These are phyloP conservation scores for Tridacna crocea DNA, from an alignment of 2,888 invertebrate species.

Conservation along the genomic window DNA sequence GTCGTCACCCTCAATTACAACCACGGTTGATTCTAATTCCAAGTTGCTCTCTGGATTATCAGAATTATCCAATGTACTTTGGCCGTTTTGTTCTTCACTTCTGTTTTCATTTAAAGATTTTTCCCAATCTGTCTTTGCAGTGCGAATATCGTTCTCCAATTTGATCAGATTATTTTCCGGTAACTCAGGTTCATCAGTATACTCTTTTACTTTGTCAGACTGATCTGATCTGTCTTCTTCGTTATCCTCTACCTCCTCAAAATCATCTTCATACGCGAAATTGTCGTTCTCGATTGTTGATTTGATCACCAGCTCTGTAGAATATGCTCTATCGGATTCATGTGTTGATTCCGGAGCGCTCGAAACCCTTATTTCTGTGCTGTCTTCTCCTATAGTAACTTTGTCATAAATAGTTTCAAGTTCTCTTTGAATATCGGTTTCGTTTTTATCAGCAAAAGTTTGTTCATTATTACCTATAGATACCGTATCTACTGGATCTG, in stretches of 20 bases:
- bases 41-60: not conserved
- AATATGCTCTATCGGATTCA: not conserved
- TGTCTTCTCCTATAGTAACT: not conserved
- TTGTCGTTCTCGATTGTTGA: not conserved
- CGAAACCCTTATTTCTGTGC: not conserved
- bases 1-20: constrained; percentile 41
- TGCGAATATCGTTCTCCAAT: constrained; percentile 4
- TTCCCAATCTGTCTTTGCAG: constrained; percentile 12
- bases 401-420: constrained; percentile 5
- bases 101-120: not conserved
- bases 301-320: constrained; percentile 4
- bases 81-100: not conserved
- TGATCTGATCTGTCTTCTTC: not conserved
- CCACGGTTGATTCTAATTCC: constrained; percentile 25
- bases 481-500: too few species aligned
- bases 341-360: not conserved
- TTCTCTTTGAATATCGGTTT: not conserved
- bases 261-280: constrained; percentile 19
- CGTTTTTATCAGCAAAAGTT: not conserved
- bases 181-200: too few species aligned
- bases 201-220: not conserved
- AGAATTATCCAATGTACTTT: not conserved
- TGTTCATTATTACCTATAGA: not conserved
- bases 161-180: not conserved
- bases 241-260: constrained; percentile 20